Base-by-base conservation (phyloP, 1,140 invertebrate genomes). In the Papilio polyxenes region DNA sequence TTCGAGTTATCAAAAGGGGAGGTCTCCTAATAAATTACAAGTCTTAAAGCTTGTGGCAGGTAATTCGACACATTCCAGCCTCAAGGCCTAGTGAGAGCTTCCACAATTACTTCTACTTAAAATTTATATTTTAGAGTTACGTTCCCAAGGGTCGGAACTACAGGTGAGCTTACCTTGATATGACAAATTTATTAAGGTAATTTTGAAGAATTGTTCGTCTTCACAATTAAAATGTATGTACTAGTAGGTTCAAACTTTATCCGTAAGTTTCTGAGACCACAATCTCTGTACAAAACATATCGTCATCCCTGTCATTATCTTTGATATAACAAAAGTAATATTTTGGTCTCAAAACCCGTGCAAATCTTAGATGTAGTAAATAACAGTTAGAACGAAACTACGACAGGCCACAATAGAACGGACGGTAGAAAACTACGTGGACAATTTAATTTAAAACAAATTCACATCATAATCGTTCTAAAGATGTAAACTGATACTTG, bases 21-120 rank as follows among this genome's bases (percentile, higher is more conserved):
- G 82, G 85, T 84, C 75, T 80, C 76, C 88, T 92, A 92, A 93
- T 93, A 93, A 93, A 93, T 93, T 91, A 88, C 90, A 87, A 90
- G 91, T 87, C 89, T 93, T 92, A 92, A 92, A 92, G 92, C 85
- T 86, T 88, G 89, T 90, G 91, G 89, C 90, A 92, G 90, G 90
- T 92, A 92, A 92, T 92, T 92, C 88, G 83, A 88, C 87, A 89
- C 87, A 91, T 91, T 92, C 92, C 87, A 84, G 81, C 84, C 84
- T 87, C 81, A 85, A 85, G 84, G 89, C 86, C 87, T 82, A 87
- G 86, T 87, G 86, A 91, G 92, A 94, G 88, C 93, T 93, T 91
- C 87, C 89, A 87, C 88, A 93, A 94, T 94, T 94, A 94, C 90
- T 90, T 91, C 89, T 89, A 89, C 87, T 90, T 88, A 87, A 88